phyloP scores from a whole-genome alignment of 2,113 vertebrate genomes.

The Riparia riparia region DNA sequence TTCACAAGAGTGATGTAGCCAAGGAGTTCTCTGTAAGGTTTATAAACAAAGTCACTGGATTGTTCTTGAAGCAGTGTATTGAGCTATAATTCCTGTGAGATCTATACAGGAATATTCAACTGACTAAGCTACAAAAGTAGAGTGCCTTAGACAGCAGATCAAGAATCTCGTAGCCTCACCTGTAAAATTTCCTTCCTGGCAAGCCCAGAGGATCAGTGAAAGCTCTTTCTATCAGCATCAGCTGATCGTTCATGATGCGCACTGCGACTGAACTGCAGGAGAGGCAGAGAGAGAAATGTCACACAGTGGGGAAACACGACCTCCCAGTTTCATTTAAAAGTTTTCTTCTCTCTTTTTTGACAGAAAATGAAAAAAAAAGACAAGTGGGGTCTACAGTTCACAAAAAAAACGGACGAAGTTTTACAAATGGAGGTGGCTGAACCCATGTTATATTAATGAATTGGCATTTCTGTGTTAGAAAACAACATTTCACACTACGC shows the following conservation, averaged over 20 bases:
- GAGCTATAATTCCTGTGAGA: background rate
- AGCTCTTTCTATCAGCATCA: conserved; percentile 92
- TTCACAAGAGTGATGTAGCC: background rate
- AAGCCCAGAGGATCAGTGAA: conserved; percentile 93
- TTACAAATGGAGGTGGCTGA: background rate
- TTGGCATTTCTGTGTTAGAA: background rate
- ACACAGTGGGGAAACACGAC: background rate
- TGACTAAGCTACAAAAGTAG: background rate
- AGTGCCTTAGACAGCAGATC: background rate
- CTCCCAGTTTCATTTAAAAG: background rate
- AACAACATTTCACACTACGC: background rate
- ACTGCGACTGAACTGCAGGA: conserved; percentile 70
- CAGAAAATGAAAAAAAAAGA: background rate
- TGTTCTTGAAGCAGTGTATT: background rate
- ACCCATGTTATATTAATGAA: background rate
- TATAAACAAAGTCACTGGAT: background rate
- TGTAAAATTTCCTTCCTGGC: conserved; percentile 92
- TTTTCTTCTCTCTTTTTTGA: background rate
- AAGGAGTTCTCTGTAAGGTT: background rate
- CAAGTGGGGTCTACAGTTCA: background rate
- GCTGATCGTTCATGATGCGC: conserved; percentile 89
- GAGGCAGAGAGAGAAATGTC: background rate
- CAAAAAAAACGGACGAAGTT: background rate
- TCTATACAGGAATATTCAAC: background rate
- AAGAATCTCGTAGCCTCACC: conserved; percentile 71